Base-by-base conservation (phyloP, 2,113 vertebrate species). In the Siniperca knerii region DNA sequence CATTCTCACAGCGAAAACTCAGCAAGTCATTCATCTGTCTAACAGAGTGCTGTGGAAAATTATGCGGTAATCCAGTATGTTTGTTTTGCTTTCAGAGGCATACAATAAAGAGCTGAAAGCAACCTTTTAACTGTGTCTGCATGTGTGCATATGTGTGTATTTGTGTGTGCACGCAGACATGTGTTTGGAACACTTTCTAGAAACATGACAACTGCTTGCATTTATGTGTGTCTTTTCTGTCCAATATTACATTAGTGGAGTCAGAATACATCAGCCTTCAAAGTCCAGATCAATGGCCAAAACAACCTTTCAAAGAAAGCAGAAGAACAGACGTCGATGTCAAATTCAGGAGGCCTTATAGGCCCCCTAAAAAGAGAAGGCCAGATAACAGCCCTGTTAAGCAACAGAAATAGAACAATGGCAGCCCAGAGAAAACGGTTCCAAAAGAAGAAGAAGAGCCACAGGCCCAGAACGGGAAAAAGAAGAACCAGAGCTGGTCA, bases 121-220 rank as follows among this genome's bases (percentile, higher is more conserved):
- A 48, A 8, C 48, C 2, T 57, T 68, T 64, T 58, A 69, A 44
- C 50, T 23, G 21, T 60, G 40, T 29, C 1, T 13, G 8, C 21
- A 37, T 29, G 37, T 60, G 11, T 42, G 37, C 12, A 21, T 16
- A 3, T 57, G 54, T 37, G 11, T 20, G 46, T 80, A 8, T 50
- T 20, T 77, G 48, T n/a, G 29, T 54, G 23, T 65, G 44, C 21
- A 61, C 5, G 1, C 0, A 62, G n/a, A 62, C 11, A 79, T 54
- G n/a, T 37, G 12, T 77, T 46, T 68, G 15, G 8, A 55, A 68
- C 81, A 81, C 50, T 90, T 74, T 81, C 46, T 67, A n/a, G 52
- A 88, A 87, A 87, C 76, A 85, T 58, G 72, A 87, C 75, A 82
- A 65, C 18, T 8, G 15, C 65, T 40, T 54, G 23, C 9, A 16